Evolutionary conservation across 2,113 vertebrate genomes (phyloP), one percentile per base, ranked within the genome.

Genomic region (Archilochus colubris): DNA sequence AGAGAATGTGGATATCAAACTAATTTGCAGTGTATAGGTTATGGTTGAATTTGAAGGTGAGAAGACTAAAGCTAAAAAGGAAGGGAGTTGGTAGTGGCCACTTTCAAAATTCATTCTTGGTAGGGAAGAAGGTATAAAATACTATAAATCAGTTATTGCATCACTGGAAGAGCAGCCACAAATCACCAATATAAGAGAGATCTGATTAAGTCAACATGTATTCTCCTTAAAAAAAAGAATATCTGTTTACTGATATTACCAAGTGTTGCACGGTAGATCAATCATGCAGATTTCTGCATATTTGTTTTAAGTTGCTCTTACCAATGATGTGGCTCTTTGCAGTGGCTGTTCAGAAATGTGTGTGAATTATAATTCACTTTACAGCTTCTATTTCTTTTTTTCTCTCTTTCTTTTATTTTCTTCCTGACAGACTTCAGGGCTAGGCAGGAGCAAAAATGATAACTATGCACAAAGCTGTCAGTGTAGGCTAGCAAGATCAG

Each of bases 401-500:
- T 46, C 17, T 21, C 17, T 8, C 11, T 51, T 53, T 8, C 11
- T 51, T 53, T 19, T 48, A 6, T 7, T 1, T 19, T 23, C 20
- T 57, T 6, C 12, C 27, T 33, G 14, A 9, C 58, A 72, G n/a
- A 40, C 11, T 80, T 13, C 63, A 58, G 51, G 55, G 20, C 51
- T 67, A 58, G 64, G 69, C 66, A 70, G 69, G 53, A 92, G 48
- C 25, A 92, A 86, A 94, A 95, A 75, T 86, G n/a, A 8, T 89
- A 92, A 72, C 84, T 95, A 40, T 82, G 81, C 62, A 53, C 61
- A 40, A 53, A 94, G 38, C 21, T 89, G 68, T 92, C 83, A 70
- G 36, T 83, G 25, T 68, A 68, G 73, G 20, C 31, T 75, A 63
- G 61, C 66, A 61, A 84, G 74, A 75, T 31, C 74, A 55, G 64